A percentile compares a stretch with the other conserved stretches of the same genome.
phyloP scores from a whole-genome alignment of 2,113 vertebrate species.

The Malurus alboscapulatus region DNA sequence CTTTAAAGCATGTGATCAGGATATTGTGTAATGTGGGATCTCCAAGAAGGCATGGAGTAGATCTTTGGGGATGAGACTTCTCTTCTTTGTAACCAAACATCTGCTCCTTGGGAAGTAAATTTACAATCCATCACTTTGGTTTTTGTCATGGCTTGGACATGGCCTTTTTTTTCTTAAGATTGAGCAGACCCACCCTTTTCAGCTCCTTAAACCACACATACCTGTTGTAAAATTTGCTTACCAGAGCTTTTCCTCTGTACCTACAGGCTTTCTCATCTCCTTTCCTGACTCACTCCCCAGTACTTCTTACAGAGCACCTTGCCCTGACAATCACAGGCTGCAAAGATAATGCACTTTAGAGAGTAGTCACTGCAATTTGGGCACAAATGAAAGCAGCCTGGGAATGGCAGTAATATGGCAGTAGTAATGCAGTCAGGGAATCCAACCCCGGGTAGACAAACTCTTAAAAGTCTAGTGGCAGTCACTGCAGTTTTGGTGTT shows the following conservation, averaged over 20 bases:
- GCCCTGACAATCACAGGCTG: neutral
- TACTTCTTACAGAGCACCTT: neutral
- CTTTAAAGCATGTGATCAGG: neutral
- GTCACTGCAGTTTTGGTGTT: conserved; percentile 10
- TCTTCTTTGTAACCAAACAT: neutral
- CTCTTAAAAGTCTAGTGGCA: conserved; percentile 4
- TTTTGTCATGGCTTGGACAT: neutral
- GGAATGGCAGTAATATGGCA: neutral
- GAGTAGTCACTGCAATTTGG: fast-evolving
- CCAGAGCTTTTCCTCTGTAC: neutral
- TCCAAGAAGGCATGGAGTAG: neutral
- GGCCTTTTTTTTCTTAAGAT: neutral
- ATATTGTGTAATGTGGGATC: neutral
- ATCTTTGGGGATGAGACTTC: neutral
- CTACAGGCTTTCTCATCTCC: neutral
- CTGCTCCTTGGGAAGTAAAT: neutral
- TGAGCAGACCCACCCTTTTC: neutral
- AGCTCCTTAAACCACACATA: neutral
- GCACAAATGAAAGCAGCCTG: neutral
- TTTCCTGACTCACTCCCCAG: neutral
- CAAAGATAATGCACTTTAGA: neutral
- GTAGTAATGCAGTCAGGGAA: neutral
- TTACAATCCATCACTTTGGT: neutral
- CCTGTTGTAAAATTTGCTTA: neutral
- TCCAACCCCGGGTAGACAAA: neutral